A percentile compares a stretch with the other conserved stretches of the same genome.
These are phyloP conservation scores for Oryzias woworae DNA, from an alignment of 2,113 vertebrate species.

Conservation along the genomic window DNA sequence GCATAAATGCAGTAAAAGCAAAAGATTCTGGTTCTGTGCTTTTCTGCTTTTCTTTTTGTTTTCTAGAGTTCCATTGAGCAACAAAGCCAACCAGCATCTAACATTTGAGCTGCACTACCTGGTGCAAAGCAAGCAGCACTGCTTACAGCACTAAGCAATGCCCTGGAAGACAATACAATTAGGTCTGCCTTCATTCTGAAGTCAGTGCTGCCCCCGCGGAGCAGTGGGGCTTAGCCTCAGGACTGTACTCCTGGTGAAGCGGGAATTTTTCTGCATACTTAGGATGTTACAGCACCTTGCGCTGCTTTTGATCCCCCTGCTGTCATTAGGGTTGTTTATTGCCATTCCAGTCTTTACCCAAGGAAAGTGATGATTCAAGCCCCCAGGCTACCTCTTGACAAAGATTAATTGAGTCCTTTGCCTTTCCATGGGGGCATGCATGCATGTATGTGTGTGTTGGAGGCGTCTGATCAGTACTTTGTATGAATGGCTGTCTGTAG, in stretches of 20 bases:
- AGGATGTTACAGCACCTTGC: conserved; percentile 19
- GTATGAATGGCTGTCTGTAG: conserved; percentile 11
- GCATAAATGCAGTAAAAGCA: not conserved
- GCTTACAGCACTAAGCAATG: not conserved
- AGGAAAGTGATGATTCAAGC: conserved; percentile 47
- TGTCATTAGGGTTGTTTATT: conserved; percentile 36
- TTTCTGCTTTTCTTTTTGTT: not conserved
- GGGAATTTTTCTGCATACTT: conserved; percentile 46
- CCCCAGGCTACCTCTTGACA: conserved; percentile 54
- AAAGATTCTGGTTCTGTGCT: not conserved
- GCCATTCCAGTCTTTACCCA: conserved; percentile 33
- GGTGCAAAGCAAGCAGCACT: not conserved
- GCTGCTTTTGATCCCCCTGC: conserved; percentile 21
- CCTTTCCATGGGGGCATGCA: conserved; percentile 20
- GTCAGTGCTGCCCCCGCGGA: conserved; percentile 4
- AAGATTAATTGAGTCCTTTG: conserved; percentile 59
- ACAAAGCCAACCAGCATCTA: not conserved
- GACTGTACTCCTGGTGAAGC: conserved; percentile 21
- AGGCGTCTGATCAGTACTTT: conserved; percentile 14
- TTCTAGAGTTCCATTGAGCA: not conserved
- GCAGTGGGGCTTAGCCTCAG: conserved; percentile 1
- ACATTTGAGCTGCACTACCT: conserved; percentile 12
- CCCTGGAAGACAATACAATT: conserved; percentile 23
- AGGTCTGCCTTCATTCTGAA: conserved; percentile 18
- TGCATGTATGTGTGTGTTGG: conserved; percentile 1